Percentiles rank a stretch among this genome's conserved stretches.
Conservation (phyloP, 2,888 invertebrate species). For the Eugnorisma glareosa region DNA sequence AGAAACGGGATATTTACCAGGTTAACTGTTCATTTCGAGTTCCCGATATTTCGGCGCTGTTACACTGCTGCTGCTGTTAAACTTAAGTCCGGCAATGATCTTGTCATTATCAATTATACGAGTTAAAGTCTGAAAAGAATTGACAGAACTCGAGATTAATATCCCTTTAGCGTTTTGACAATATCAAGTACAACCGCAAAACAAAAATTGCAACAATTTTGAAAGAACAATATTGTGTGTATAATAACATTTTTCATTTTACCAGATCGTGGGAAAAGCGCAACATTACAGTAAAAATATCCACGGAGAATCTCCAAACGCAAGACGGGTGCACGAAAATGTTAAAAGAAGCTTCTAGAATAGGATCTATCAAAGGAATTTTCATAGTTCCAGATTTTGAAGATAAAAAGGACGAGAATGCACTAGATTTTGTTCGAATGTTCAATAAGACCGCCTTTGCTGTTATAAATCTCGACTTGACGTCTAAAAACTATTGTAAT, state of each 20-base stretch:
- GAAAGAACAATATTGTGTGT: slow-evolving; percentile 11
- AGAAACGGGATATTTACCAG: too few species aligned
- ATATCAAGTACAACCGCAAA: not conserved
- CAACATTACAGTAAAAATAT: slow-evolving; percentile 72
- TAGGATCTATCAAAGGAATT: slow-evolving; percentile 77
- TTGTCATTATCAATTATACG: too few species aligned
- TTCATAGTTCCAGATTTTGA: slow-evolving; percentile 72
- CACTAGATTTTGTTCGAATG: slow-evolving; percentile 65
- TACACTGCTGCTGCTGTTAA: too few species aligned
- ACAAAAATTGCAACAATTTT: not conserved
- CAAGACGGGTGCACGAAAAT: slow-evolving; percentile 72
- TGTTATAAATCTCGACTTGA: slow-evolving; percentile 76
- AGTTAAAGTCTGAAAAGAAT: not conserved
- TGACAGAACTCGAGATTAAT: too few species aligned
- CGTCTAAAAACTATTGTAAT: slow-evolving; percentile 72
- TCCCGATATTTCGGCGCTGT: too few species aligned
- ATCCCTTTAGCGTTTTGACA: not conserved
- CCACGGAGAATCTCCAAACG: slow-evolving; percentile 72
- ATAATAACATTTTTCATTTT: slow-evolving; percentile 39
- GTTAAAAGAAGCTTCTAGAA: slow-evolving; percentile 71
- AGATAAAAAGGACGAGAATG: slow-evolving; percentile 54
- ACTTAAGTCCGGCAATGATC: too few species aligned
- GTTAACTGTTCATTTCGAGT: too few species aligned
- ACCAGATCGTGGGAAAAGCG: slow-evolving; percentile 74
- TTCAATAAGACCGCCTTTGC: slow-evolving; percentile 71